Base-by-base conservation (phyloP, 2,888 invertebrate genomes). In the Ennomos quercinarius region DNA sequence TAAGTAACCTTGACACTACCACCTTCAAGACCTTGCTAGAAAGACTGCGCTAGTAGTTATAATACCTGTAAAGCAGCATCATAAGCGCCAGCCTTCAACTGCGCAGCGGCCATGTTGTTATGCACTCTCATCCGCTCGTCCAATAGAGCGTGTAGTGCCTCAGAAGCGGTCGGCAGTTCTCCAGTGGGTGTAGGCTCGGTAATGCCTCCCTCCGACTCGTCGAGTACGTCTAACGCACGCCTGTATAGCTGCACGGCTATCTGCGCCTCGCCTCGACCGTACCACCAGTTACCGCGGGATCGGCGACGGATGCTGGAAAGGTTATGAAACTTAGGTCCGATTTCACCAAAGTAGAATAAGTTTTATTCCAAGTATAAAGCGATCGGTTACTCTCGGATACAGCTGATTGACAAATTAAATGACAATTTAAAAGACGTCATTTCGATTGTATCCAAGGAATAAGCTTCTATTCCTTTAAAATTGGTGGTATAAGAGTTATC, bases 71-170 rank as follows among this genome's bases (percentile, higher is more conserved):
- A 90, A 8, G 98, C 98, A 9, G 97, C 96, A 71, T 97, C 97
- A 80, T 95, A 97, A 9, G 97, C 96, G 55, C 96, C 95, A 40
- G 97, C 95, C 93, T 97, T 98, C 68, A 98, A 94, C 87, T 98
- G 98, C 10, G 98, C 97, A 64, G 97, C 97, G 10, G 98, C 98
- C 93, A 98, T 94, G 82, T 99, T 99, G 81, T 98, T 98, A 76
- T 96, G 96, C 1, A 98, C 97, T 74, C 97, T 95, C 51, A 98
- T 90, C 65, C 97, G 91, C 77, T 97, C 97, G 53, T 97, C 97
- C 36, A 98, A 79, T 50, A 98, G 78, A 39, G 93, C 76, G 53
- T 78, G 74, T 6, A 92, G 68, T 0, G 79, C 81, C 0, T 83
- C 83, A 0, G 85, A 80, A 0, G 82, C 68, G 10, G 88, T 83